Percentiles rank a stretch among this genome's conserved stretches.
phyloP scores from a whole-genome alignment of 2,797 vertebrate genomes.

The Poeciliopsis turneri region DNA sequence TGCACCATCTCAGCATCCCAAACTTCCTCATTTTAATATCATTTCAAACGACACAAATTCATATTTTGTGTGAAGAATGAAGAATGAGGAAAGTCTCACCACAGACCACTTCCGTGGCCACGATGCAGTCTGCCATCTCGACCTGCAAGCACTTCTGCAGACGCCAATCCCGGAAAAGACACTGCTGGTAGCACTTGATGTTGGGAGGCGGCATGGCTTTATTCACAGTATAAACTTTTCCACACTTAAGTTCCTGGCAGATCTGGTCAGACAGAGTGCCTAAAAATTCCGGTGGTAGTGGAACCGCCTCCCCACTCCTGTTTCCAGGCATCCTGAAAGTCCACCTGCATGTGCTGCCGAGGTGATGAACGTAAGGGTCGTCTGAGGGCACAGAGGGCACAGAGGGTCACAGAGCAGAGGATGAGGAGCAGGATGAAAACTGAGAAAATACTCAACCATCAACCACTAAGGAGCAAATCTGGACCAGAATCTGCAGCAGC shows the following conservation, averaged over 20 bases:
- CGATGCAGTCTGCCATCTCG: conserved; percentile 14
- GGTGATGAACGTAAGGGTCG: conserved; percentile 25
- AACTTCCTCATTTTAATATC: background rate
- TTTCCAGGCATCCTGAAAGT: conserved; percentile 34
- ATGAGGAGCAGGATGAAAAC: background rate
- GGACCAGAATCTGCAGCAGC: background rate
- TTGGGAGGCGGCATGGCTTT: background rate
- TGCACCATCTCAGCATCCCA: no score
- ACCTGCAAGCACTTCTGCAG: conserved; percentile 60
- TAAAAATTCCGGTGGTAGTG: background rate
- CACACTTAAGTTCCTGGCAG: conserved; percentile 61
- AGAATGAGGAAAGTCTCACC: conserved; percentile 45
- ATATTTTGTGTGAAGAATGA: no score
- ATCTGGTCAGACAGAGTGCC: conserved; percentile 16
- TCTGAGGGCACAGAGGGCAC: conserved; percentile 36
- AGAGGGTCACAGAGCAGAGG: background rate
- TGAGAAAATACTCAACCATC: background rate
- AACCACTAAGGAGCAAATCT: background rate
- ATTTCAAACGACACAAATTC: no score
- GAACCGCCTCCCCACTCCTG: conserved; percentile 12
- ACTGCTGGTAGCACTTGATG: conserved; percentile 50
- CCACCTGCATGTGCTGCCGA: conserved; percentile 37
- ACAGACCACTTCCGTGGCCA: conserved; percentile 46
- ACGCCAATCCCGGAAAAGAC: conserved; percentile 25
- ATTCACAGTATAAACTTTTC: background rate